Conservation (phyloP, 2,888 invertebrate species). For the Hypomecis punctinalis region DNA sequence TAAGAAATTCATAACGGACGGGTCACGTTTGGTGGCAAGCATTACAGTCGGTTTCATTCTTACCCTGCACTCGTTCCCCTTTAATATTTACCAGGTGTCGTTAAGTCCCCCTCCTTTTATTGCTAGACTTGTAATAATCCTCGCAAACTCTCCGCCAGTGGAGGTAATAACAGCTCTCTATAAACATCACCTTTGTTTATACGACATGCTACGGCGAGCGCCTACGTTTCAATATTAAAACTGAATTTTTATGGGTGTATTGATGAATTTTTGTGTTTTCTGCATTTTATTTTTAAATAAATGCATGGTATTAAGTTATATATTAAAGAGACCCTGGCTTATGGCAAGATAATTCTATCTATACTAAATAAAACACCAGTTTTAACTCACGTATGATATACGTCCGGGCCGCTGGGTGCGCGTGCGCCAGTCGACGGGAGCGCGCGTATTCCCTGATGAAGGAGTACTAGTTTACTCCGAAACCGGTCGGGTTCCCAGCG, state of each 20-base stretch:
- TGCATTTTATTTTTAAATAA: not conserved
- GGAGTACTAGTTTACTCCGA: no score
- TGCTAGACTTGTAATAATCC: conserved; percentile 76
- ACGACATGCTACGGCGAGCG: conserved; percentile 51
- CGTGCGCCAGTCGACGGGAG: no score
- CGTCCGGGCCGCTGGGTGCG: no score
- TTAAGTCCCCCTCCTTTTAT: conserved; percentile 69
- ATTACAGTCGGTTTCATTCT: conserved; percentile 68
- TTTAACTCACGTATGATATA: no score
- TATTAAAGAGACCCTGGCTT: no score
- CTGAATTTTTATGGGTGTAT: conserved; percentile 27
- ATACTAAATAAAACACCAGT: no score
- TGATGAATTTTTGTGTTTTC: conserved; percentile 13
- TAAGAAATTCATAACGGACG: conserved; percentile 56
- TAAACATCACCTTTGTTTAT: conserved; percentile 63
- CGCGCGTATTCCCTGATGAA: no score
- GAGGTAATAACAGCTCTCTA: conserved; percentile 64
- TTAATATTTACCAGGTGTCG: conserved; percentile 81
- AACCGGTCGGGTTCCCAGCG: no score
- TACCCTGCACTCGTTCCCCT: conserved; percentile 61
- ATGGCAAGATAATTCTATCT: no score
- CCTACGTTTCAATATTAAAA: conserved; percentile 42
- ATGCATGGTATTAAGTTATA: no score
- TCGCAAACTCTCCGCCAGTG: conserved; percentile 54
- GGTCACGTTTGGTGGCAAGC: conserved; percentile 64